phyloP scores from a whole-genome alignment of 2,113 vertebrate species.

The Colaptes auratus region DNA sequence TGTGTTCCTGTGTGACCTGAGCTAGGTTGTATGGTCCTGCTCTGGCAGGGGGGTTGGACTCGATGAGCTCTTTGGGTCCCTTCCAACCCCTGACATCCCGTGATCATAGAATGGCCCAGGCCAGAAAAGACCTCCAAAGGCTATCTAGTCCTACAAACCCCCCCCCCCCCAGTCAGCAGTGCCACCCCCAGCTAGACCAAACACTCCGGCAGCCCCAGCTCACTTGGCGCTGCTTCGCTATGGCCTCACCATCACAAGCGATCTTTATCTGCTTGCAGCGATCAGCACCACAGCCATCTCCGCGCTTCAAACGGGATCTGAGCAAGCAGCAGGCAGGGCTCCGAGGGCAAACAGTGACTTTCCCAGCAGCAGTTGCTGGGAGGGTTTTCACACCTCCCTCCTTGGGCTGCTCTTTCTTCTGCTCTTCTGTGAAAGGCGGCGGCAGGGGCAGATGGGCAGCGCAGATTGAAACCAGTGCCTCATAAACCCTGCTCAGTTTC shows the following conservation, averaged over 20 bases:
- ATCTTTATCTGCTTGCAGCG: background rate
- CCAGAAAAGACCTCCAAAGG: no score
- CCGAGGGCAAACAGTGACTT: background rate
- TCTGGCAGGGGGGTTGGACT: no score
- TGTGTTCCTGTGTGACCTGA: no score
- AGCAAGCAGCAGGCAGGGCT: fast-evolving
- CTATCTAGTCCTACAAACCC: no score
- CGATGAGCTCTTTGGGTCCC: no score
- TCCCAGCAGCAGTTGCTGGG: background rate
- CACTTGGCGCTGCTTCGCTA: background rate
- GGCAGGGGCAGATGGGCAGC: fast-evolving
- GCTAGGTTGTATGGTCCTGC: no score
- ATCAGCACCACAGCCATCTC: background rate
- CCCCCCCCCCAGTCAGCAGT: no score
- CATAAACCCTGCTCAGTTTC: background rate
- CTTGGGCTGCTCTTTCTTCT: background rate
- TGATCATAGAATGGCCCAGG: no score
- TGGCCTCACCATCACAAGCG: fast-evolving
- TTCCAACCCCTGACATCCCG: no score
- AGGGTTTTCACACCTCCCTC: background rate
- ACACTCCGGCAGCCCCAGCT: fast-evolving
- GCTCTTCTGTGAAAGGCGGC: background rate
- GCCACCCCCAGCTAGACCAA: background rate
- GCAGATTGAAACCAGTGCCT: background rate
- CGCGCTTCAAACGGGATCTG: background rate